A percentile compares a stretch with the other conserved stretches of the same genome.
Conservation (phyloP, 2,888 invertebrate species). For the Aspidiotus destructor region DNA sequence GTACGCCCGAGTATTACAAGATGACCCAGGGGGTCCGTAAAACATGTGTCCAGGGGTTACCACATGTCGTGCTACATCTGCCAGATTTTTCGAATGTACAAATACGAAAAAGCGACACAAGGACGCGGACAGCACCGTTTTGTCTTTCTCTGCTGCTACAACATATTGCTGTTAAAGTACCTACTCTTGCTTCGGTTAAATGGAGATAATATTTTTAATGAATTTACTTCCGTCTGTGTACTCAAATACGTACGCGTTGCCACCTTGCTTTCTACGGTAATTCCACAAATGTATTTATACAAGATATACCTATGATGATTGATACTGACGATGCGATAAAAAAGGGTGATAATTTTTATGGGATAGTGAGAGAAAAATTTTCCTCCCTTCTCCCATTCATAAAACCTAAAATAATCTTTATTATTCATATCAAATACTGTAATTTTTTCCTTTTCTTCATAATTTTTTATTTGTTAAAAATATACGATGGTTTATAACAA, state of each 20-base stretch:
- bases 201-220: conserved; percentile 27
- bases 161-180: conserved; percentile 26
- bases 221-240: conserved; percentile 17
- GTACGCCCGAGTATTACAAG: conserved; percentile 21
- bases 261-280: background rate
- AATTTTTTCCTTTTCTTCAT: too few species aligned
- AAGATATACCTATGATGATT: too few species aligned
- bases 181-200: conserved; percentile 19
- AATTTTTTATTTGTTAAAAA: too few species aligned
- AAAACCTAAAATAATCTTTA: too few species aligned
- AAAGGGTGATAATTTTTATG: too few species aligned
- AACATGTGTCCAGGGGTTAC: conserved; percentile 32
- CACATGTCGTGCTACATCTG: conserved; percentile 30
- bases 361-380: too few species aligned
- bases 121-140: conserved; percentile 13
- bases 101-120: conserved; percentile 9
- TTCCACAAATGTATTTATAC: too few species aligned
- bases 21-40: conserved; percentile 29
- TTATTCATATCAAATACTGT: too few species aligned
- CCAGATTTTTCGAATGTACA: conserved; percentile 30
- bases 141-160: conserved; percentile 5
- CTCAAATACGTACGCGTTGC: background rate
- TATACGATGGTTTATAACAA: too few species aligned
- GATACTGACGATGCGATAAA: too few species aligned
- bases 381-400: too few species aligned